These are phyloP conservation scores for Sminthopsis crassicaudata DNA, from an alignment of 2,113 vertebrate species.

Conservation along the genomic window DNA sequence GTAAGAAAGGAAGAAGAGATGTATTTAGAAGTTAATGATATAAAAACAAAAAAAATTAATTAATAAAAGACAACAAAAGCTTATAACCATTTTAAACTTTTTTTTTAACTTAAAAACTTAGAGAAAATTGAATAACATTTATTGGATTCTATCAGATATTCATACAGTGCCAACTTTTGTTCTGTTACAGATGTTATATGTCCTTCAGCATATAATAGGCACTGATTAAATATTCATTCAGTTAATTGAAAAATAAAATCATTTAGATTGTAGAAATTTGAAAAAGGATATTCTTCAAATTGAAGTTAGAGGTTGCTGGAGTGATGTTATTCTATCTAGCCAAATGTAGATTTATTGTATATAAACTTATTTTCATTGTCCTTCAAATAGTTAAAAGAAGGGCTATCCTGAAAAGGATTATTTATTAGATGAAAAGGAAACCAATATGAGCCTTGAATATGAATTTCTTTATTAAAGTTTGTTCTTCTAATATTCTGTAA, in stretches of 20 bases:
- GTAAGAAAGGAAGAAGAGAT: neutral
- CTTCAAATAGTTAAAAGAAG: neutral
- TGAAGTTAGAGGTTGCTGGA: neutral
- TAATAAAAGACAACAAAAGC: neutral
- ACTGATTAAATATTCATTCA: neutral
- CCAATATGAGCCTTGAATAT: neutral
- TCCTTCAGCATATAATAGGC: neutral
- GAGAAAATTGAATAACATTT: neutral
- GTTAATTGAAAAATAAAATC: neutral
- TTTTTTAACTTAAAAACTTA: conserved; percentile 24
- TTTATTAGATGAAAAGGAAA: neutral
- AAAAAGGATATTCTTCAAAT: neutral
- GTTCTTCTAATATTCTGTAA: conserved; percentile 17
- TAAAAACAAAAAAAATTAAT: neutral
- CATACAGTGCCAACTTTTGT: neutral
- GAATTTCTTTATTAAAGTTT: conserved; percentile 6
- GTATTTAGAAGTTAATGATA: neutral
- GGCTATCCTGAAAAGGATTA: conserved; percentile 25
- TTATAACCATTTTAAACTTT: neutral
- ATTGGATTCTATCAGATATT: conserved; percentile 6
- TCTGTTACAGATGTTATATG: neutral
- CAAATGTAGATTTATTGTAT: neutral
- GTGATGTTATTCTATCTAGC: neutral
- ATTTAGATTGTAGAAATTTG: neutral
- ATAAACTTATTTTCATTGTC: neutral